Evolutionary conservation across 2,113 vertebrate genomes (phyloP), one percentile per base, ranked within the genome.

Genomic region (Okapia johnstoni): DNA sequence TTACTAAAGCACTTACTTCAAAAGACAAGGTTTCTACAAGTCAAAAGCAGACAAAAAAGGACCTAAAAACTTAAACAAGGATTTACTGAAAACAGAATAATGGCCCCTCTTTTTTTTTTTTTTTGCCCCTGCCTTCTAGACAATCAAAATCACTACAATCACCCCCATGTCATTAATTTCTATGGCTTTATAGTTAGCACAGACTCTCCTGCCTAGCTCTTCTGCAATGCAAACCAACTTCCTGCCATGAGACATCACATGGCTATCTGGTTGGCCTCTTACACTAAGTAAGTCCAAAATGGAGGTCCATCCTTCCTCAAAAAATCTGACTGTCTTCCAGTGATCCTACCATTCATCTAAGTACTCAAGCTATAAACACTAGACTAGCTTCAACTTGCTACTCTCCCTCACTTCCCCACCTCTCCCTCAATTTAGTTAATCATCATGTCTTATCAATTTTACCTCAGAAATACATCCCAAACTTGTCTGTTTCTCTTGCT

Each of bases 11-110:
- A 85, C 52, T 93, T 92, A 87, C 26, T 79, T 85, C 33, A 76
- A 89, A 88, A 80, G 80, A 88, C 30, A 80, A 70, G 52, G 30
- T 76, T 58, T 70, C 90, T 94, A 12, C 50, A 96, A 91, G 26
- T 70, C 81, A 88, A 85, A 97, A 90, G 70, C 26, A 95, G 55
- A 85, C 58, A 95, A 97, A 94, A 85, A 14, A 80, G 33, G 7
- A 63, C 26, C 73, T 88, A 93, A 95, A 96, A 90, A 61, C 70
- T 43, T 92, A 86, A 60, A 83, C 33, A 92, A 95, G 55, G 28
- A 60, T 84, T 92, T 92, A 60, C 46, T 70, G 43, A 81, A 95
- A 92, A 85, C 1, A 91, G 55, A 93, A 50, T 90, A 95, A 55
- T 19, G 43, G 36, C n/a, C 46, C 30, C 46, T 92, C 16, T 63